phyloP scores from a whole-genome alignment of 2,888 invertebrate species.

The Campoplex capitator region DNA sequence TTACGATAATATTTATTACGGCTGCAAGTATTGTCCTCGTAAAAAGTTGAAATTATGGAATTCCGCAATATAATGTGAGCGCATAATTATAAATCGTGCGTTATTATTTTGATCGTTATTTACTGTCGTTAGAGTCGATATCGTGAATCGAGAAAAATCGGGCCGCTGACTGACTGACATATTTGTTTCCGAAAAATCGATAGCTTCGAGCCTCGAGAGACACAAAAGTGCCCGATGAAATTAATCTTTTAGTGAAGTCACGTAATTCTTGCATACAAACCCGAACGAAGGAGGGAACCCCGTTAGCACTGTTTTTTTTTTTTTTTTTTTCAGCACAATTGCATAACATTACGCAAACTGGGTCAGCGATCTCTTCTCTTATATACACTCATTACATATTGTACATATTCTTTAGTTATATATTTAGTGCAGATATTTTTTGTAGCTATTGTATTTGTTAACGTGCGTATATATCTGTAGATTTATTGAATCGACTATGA shows the following conservation, averaged over 20 bases:
- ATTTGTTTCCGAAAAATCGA: conserved; percentile 4
- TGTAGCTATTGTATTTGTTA: neutral
- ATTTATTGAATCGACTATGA: neutral
- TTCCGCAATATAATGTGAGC: neutral
- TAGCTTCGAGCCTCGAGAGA: conserved; percentile 25
- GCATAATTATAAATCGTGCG: neutral
- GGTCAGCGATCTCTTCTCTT: conserved; percentile 69
- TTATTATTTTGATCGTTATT: neutral
- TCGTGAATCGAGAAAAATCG: neutral
- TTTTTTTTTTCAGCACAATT: conserved; percentile 75
- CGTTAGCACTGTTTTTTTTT: conserved; percentile 74
- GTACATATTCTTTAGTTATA: neutral
- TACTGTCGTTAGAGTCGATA: neutral
- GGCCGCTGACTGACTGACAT: no score
- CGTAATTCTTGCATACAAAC: conserved; percentile 70
- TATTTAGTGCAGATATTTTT: conserved; percentile 5
- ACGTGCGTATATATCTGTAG: conserved; percentile 18
- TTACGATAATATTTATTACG: neutral
- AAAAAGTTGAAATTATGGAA: neutral
- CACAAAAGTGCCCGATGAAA: conserved; percentile 26
- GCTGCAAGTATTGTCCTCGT: neutral
- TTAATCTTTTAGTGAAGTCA: conserved; percentile 70
- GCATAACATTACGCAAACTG: conserved; percentile 78
- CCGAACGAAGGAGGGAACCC: conserved; percentile 55
- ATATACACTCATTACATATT: neutral